These are phyloP conservation scores for Notamacropus eugenii DNA, from an alignment of 2,797 vertebrate genomes.

Conservation along the genomic window DNA sequence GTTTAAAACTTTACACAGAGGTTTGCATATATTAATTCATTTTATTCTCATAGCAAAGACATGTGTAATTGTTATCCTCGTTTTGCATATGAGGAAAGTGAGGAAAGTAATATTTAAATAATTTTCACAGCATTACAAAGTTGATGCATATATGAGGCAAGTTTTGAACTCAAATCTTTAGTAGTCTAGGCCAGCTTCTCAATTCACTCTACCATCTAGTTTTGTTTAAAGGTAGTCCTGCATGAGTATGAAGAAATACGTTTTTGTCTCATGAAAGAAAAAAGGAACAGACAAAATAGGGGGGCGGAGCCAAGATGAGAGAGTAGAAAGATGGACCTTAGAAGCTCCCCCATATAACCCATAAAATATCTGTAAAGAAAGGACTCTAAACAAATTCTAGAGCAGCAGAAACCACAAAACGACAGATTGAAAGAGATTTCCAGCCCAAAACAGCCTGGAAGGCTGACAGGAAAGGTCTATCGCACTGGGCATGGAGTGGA, in stretches of 20 bases:
- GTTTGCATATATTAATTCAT: background rate
- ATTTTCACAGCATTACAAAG: background rate
- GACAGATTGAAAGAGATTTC: too few species aligned
- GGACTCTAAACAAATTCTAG: too few species aligned
- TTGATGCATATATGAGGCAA: background rate
- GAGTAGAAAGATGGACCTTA: too few species aligned
- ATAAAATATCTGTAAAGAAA: too few species aligned
- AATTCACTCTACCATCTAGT: background rate
- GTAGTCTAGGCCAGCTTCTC: background rate
- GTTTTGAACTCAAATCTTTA: background rate
- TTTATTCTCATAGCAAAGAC: background rate
- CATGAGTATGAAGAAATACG: background rate
- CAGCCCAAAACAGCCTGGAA: too few species aligned
- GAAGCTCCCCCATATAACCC: too few species aligned
- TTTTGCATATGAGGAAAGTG: background rate
- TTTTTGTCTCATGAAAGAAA: background rate
- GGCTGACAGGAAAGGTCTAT: too few species aligned
- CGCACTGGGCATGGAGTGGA: too few species aligned
- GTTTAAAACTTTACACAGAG: background rate
- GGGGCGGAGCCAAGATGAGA: too few species aligned
- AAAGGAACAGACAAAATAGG: too few species aligned
- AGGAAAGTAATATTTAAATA: background rate
- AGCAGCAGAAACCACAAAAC: too few species aligned
- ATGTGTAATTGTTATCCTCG: background rate
- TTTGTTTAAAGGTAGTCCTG: background rate